A percentile compares a stretch with the other conserved stretches of the same genome.
Conservation (phyloP, 2,797 vertebrate species). For the Malacoraja senta region DNA sequence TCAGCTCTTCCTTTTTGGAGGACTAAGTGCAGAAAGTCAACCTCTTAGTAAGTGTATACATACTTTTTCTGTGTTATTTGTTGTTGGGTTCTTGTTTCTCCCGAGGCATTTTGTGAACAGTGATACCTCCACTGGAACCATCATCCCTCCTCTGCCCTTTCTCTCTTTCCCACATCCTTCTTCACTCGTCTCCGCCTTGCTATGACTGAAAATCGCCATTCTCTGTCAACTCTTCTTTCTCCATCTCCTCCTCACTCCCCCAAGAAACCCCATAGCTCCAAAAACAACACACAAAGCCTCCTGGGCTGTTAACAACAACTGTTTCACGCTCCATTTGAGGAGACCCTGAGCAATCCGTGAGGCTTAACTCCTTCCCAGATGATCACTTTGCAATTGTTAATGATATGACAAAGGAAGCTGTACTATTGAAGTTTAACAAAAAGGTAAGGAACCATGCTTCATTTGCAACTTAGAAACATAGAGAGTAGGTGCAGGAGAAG, state of each 20-base stretch:
- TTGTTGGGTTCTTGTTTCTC: background rate
- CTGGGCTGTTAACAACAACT: background rate
- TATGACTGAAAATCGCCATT: background rate
- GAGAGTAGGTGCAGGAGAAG: too few relatives aligned
- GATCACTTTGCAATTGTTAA: background rate
- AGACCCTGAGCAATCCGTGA: background rate
- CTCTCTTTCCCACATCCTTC: too few relatives aligned
- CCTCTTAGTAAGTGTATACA: constrained; percentile 75
- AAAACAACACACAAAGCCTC: background rate
- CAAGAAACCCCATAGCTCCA: background rate
- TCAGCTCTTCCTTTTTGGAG: constrained; percentile 83
- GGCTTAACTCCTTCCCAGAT: background rate
- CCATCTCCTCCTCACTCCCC: background rate
- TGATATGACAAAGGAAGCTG: background rate
- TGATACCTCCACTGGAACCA: background rate
- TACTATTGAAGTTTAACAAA: background rate
- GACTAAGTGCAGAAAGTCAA: constrained; percentile 81
- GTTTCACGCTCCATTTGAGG: background rate
- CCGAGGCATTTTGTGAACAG: background rate
- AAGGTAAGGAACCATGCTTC: too few relatives aligned
- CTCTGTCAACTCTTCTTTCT: too few relatives aligned
- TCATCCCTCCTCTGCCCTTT: too few relatives aligned
- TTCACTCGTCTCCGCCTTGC: background rate
- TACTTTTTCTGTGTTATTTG: constrained; percentile 26
- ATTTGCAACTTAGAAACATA: too few relatives aligned